Conservation (phyloP, 2,797 vertebrate species). For the Chaetodon trifasciatus region DNA sequence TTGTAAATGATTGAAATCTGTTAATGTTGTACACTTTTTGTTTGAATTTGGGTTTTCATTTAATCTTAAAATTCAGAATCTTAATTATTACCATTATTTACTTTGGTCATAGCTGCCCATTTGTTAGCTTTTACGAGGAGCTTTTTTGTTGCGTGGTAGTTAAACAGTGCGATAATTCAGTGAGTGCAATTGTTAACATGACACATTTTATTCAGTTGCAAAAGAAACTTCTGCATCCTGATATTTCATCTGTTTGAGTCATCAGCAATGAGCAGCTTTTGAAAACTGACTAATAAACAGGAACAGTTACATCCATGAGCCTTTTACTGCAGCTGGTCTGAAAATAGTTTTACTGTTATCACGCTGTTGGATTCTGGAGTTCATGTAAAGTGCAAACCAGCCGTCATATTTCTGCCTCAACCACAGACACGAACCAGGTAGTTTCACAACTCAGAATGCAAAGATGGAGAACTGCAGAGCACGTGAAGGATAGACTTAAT, state of each 20-base stretch:
- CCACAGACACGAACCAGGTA: slow-evolving; percentile 11
- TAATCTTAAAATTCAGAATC: too few species aligned
- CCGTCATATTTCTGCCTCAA: slow-evolving; percentile 46
- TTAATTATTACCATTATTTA: too few species aligned
- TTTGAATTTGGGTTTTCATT: too few species aligned
- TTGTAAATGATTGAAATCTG: too few species aligned
- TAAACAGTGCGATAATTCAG: not conserved
- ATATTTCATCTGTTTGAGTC: slow-evolving; percentile 2
- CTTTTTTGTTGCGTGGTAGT: not conserved
- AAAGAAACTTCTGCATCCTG: not conserved
- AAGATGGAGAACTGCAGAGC: slow-evolving; percentile 7
- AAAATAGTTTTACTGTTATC: slow-evolving; percentile 11
- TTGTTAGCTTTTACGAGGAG: too few species aligned
- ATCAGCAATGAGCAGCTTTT: not conserved
- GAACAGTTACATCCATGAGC: not conserved
- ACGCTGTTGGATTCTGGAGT: slow-evolving; percentile 27
- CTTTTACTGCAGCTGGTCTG: not conserved
- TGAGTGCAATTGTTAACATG: not conserved
- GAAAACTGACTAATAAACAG: not conserved
- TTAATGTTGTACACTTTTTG: too few species aligned
- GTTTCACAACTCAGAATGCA: slow-evolving; percentile 34
- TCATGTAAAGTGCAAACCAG: slow-evolving; percentile 38
- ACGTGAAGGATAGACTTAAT: not conserved
- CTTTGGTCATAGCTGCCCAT: too few species aligned
- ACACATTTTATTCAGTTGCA: not conserved